A percentile compares a stretch with the other conserved stretches of the same genome.
These are phyloP conservation scores for Dione vanillae DNA, from an alignment of 2,888 invertebrate genomes.

Conservation along the genomic window DNA sequence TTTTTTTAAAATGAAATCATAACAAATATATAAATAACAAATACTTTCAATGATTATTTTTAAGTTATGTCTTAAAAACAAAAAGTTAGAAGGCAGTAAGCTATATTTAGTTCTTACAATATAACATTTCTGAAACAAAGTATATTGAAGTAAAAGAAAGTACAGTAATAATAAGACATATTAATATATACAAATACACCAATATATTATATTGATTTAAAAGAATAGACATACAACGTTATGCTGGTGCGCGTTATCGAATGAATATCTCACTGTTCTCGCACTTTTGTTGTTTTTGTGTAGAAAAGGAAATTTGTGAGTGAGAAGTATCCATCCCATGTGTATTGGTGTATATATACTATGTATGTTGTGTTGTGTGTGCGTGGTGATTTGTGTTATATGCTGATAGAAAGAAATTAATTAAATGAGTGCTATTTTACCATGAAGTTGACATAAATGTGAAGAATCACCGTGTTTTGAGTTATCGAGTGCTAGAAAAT, in stretches of 20 bases:
- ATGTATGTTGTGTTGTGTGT: conserved; percentile 83
- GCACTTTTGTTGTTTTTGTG: conserved; percentile 59
- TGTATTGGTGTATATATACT: conserved; percentile 66
- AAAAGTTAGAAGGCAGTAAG: no score
- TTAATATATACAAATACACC: neutral
- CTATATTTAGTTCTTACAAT: no score
- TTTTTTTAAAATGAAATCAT: no score
- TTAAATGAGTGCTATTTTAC: conserved; percentile 77
- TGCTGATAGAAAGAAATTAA: conserved; percentile 83
- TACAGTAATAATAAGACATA: neutral
- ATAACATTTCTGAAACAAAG: no score
- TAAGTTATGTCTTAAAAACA: no score
- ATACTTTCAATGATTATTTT: no score
- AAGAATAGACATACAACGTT: conserved; percentile 1
- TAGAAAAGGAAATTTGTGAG: conserved; percentile 58
- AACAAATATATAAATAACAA: no score
- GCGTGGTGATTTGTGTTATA: conserved; percentile 85
- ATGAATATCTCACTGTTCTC: conserved; percentile 54
- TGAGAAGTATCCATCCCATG: conserved; percentile 59
- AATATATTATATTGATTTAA: conserved; percentile 6
- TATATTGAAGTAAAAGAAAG: neutral
- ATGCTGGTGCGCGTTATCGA: conserved; percentile 50
- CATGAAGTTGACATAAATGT: conserved; percentile 82
- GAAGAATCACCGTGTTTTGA: conserved; percentile 79
- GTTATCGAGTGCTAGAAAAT: conserved; percentile 81